Conservation (phyloP, 35 echinoderm and acorn worm genomes). For the Apostichopus californicus region DNA sequence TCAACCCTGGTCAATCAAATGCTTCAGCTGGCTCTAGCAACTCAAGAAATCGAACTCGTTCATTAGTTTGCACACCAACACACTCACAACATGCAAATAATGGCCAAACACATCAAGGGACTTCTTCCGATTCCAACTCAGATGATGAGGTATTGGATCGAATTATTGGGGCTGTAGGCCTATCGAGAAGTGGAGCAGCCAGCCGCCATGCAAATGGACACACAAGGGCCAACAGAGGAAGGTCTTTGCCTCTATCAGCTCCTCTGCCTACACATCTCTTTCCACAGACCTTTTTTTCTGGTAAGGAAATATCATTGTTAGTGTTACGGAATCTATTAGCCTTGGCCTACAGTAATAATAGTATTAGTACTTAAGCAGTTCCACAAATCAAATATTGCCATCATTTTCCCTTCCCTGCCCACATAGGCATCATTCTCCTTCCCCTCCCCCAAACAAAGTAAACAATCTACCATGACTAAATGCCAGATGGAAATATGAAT, state of each 20-base stretch:
- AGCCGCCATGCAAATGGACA: constrained; percentile 50
- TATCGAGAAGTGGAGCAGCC: neutral
- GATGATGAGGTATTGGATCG: constrained; percentile 57
- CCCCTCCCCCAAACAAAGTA: too few relatives aligned
- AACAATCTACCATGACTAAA: too few relatives aligned
- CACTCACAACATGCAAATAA: constrained; percentile 51
- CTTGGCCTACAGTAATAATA: too few relatives aligned
- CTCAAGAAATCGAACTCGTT: constrained; percentile 51
- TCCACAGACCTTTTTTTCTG: constrained; percentile 51
- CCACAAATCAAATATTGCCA: too few relatives aligned
- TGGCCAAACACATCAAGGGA: constrained; percentile 36
- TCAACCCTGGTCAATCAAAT: constrained; percentile 5
- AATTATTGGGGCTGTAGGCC: constrained; percentile 52
- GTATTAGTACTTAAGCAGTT: too few relatives aligned
- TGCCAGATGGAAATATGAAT: too few relatives aligned
- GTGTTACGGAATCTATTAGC: too few relatives aligned
- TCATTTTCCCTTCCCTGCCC: too few relatives aligned
- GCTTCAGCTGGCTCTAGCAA: neutral
- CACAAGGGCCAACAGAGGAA: constrained; percentile 47
- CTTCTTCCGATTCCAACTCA: constrained; percentile 57
- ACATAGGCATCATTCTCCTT: too few relatives aligned
- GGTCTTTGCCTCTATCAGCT: constrained; percentile 49
- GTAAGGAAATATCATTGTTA: neutral
- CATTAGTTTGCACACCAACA: constrained; percentile 56
- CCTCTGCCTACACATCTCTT: constrained; percentile 51